Percentiles rank a stretch among this genome's conserved stretches.
These are phyloP conservation scores for Hippoglossus stenolepis DNA, from an alignment of 2,113 vertebrate genomes.

Conservation along the genomic window DNA sequence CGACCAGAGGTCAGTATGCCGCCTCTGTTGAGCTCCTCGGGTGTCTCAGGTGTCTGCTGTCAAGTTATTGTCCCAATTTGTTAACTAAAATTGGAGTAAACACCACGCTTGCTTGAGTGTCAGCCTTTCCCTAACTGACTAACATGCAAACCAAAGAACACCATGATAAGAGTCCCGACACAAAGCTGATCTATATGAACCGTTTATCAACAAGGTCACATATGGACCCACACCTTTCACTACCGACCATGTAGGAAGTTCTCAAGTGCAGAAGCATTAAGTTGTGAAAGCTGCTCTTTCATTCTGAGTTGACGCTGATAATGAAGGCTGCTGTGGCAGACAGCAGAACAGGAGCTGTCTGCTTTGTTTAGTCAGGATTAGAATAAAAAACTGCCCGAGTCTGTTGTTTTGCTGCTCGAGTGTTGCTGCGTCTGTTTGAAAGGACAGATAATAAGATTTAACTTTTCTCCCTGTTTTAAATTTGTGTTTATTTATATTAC, in stretches of 20 bases:
- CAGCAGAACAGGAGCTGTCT: neutral
- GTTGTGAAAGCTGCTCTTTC: conserved; percentile 17
- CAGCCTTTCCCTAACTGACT: neutral
- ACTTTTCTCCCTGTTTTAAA: neutral
- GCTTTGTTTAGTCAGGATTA: conserved; percentile 18
- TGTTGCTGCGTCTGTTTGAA: neutral
- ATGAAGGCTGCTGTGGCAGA: conserved; percentile 15
- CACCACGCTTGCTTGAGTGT: too few species aligned
- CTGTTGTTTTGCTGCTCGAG: neutral
- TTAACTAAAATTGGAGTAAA: too few species aligned
- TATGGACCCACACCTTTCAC: neutral
- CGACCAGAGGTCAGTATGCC: too few species aligned
- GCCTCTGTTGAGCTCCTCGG: too few species aligned
- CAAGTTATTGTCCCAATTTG: too few species aligned
- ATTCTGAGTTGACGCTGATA: conserved; percentile 11
- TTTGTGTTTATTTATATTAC: neutral
- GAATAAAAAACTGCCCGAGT: neutral
- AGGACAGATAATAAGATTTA: neutral
- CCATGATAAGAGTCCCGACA: neutral
- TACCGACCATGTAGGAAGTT: neutral
- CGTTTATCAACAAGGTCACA: neutral
- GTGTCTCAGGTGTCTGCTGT: too few species aligned
- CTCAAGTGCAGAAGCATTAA: conserved; percentile 1
- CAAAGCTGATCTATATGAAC: neutral
- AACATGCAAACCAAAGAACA: neutral